phyloP scores from a whole-genome alignment of 2,888 invertebrate genomes.

The Chalcosyrphus nemorum region DNA sequence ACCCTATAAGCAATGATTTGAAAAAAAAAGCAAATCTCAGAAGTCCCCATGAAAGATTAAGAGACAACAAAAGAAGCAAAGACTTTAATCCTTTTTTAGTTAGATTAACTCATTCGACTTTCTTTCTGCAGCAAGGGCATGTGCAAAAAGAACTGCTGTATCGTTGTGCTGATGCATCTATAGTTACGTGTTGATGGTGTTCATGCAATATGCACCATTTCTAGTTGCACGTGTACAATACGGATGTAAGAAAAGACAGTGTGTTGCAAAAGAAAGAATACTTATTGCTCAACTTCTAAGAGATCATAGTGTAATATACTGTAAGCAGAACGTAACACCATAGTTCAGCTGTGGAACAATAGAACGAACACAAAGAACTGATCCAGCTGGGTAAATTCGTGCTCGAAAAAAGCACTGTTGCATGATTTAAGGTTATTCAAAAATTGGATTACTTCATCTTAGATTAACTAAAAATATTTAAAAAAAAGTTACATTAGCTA shows the following conservation, averaged over 20 bases:
- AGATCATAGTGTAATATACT: too few relatives aligned
- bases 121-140: background rate
- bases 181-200: conserved; percentile 7
- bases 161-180: background rate
- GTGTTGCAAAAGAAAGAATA: background rate
- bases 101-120: conserved; percentile 32
- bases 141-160: background rate
- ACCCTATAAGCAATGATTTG: too few relatives aligned
- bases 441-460: too few relatives aligned
- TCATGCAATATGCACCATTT: background rate
- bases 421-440: too few relatives aligned
- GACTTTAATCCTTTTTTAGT: conserved; percentile 37
- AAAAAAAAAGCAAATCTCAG: conserved; percentile 21
- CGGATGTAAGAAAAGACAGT: background rate
- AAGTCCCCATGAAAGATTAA: conserved; percentile 7
- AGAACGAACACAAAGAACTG: too few relatives aligned
- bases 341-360: too few relatives aligned
- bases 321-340: too few relatives aligned
- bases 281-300: too few relatives aligned
- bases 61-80: background rate
- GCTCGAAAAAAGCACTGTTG: too few relatives aligned
- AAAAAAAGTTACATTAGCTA: too few relatives aligned
- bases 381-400: too few relatives aligned
- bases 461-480: too few relatives aligned
- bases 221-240: background rate